A percentile compares a stretch with the other conserved stretches of the same genome.
phyloP scores from a whole-genome alignment of 2,113 vertebrate genomes.

The Nyctibius bracteatus region DNA sequence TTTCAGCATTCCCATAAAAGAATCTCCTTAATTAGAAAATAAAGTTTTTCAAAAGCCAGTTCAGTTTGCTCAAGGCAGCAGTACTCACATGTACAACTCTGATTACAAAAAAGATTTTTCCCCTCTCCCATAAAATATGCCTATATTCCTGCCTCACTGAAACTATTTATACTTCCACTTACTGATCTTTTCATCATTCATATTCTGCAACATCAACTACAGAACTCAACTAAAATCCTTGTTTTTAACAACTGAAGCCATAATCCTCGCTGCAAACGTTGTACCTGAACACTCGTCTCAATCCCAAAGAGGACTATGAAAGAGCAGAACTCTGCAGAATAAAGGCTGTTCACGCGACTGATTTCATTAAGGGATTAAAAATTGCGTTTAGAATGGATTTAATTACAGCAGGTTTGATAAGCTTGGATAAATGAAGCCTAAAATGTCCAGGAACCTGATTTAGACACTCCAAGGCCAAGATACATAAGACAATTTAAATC shows the following conservation, averaged over 20 bases:
- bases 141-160: not conserved
- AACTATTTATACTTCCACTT: not conserved
- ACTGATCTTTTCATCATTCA: not conserved
- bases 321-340: not conserved
- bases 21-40: not conserved
- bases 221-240: not conserved
- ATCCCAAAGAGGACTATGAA: not conserved
- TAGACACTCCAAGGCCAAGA: not conserved
- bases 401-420: not conserved
- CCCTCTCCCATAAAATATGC: not conserved
- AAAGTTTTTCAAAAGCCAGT: not conserved
- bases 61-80: not conserved
- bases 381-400: conserved; percentile 1
- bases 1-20: not conserved
- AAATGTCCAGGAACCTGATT: not conserved
- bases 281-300: not conserved
- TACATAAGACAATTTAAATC: not conserved
- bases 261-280: not conserved
- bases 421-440: not conserved
- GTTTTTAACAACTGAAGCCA: not conserved
- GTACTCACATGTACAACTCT: not conserved
- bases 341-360: conserved; percentile 9
- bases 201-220: not conserved
- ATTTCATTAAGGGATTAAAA: conserved; percentile 39
- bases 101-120: not conserved